Base-by-base conservation (phyloP, 1,140 invertebrate genomes). In the Drosophila punjabiensis region DNA sequence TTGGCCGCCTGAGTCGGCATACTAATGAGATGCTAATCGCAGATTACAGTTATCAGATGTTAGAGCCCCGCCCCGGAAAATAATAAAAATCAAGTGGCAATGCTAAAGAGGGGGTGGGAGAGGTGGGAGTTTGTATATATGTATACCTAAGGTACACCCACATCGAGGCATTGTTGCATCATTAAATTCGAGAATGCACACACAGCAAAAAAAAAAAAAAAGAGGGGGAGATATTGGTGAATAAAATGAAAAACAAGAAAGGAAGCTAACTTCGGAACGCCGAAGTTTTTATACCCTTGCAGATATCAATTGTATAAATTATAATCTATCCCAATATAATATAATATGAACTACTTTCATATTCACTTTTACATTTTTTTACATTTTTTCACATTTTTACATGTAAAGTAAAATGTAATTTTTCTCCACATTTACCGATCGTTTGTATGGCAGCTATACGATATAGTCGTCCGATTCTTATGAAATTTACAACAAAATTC, bases 11-110 rank as follows among this genome's bases (percentile, higher is more conserved):
- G 16, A 32, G 64, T 76, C 67, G 39, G 83, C 83, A 86, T 86
- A 68, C 47, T 67, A 86, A 87, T 79, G 30, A 61, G 28, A 58
- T 59, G 76, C 32, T 82, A 80, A 87, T 79, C 70, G 43, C 60
- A 58, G 74, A 83, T 69, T 76, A 80, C 84, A 82, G 79, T 86
- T 82, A 82, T 52, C 30, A 37, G 39, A 63, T 53, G 16, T 45
- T 55, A 59, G n/a, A 61, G 24, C 32, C 35, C 47, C 70, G 45
- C 43, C 43, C 24, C 14, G 59, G 61, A 68, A 64, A 61, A 35
- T 47, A 63, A 35, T 64, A 33, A 61, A 67, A 67, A 45, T 41
- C 64, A 28, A 67, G 39, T 62, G 1, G 55, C 7, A 16, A 14
- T 13, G 13, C 10, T 11, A 0, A 11, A 33, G 7, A 4, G 13